Base-by-base conservation (phyloP, 2,113 vertebrate genomes). In the Corythornis cristatus region DNA sequence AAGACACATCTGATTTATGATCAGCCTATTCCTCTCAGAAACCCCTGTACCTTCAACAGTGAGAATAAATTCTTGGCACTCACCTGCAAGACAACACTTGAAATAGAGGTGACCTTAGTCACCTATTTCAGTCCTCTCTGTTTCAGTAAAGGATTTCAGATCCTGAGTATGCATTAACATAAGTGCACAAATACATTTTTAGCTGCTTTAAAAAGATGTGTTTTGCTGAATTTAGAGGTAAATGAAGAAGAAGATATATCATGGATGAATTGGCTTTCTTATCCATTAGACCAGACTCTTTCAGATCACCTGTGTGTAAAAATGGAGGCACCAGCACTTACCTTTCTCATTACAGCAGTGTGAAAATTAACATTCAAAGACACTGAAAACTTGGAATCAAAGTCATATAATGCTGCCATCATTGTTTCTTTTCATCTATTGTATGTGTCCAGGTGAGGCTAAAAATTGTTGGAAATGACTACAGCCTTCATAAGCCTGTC, bases 201-300 rank as follows among this genome's bases (percentile, higher is more conserved):
- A 84, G 50, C 35, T 66, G 61, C 77, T 84, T 50, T 6, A 58
- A 86, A 88, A 74, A 8, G 29, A 23, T 18, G 13, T 60, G 46
- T 71, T 95, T 91, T 83, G 43, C 68, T 86, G 78, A 86, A 83
- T 86, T 83, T 67, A 83, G 15, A 23, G 35, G 46, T 81, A 92
- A 95, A 83, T 86, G 29, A 92, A 58, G n/a, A 62, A 43, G 60
- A 43, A 88, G 72, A 81, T 71, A 26, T 2, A 67, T 56, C 40
- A 71, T 8, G 4, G 54, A 19, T 81, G 83, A 88, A 86, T 71
- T 84, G 2, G 20, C 26, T 89, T 89, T 90, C 90, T 92, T 92
- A 64, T n/a, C 61, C 61, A 45, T 77, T 89, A 92, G 76, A 48
- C 21, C 26, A 42, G 40, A 75, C 14, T 81, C 29, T 61, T 94